phyloP scores from a whole-genome alignment of 2,113 vertebrate species.

The Calcarius ornatus region DNA sequence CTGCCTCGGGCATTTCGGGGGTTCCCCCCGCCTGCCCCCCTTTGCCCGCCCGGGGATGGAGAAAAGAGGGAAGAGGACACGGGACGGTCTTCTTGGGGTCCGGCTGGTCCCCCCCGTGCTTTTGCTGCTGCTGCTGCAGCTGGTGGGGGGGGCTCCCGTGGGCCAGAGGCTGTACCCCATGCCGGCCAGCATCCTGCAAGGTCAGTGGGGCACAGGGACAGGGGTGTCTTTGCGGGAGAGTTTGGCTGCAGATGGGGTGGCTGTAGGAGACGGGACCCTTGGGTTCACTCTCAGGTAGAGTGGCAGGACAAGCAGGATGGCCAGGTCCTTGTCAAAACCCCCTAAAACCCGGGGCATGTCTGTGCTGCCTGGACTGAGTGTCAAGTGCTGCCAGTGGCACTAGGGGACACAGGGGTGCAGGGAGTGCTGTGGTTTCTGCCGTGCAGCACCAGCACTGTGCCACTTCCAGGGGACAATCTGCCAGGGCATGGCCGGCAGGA shows the following conservation, averaged over 20 bases:
- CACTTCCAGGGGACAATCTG: not conserved
- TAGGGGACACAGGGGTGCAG: not conserved
- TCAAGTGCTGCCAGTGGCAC: not conserved
- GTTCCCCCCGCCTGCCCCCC: conserved; percentile 8
- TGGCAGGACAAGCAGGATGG: not conserved
- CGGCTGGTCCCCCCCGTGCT: not conserved
- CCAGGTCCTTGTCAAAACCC: not conserved
- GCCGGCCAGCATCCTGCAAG: conserved; percentile 82
- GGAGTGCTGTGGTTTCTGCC: not conserved
- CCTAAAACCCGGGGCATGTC: rapidly evolving
- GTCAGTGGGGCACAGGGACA: conserved; percentile 57
- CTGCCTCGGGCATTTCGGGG: conserved; percentile 30
- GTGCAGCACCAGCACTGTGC: rapidly evolving
- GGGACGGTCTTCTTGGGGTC: not conserved
- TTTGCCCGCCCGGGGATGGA: not conserved
- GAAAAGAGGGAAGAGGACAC: not conserved
- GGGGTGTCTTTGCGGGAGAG: not conserved
- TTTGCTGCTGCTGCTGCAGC: conserved; percentile 67
- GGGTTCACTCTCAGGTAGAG: not conserved
- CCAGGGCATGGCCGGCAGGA: not conserved
- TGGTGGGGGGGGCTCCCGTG: conserved; percentile 68
- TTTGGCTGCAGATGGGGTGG: not conserved
- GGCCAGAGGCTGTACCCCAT: conserved; percentile 83
- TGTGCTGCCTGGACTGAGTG: not conserved
- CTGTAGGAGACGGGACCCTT: not conserved